Percentiles rank a stretch among this genome's conserved stretches.
Evolutionary conservation across 2,888 invertebrate genomes (phyloP).

Genomic region (Dolomedes plantarius): DNA sequence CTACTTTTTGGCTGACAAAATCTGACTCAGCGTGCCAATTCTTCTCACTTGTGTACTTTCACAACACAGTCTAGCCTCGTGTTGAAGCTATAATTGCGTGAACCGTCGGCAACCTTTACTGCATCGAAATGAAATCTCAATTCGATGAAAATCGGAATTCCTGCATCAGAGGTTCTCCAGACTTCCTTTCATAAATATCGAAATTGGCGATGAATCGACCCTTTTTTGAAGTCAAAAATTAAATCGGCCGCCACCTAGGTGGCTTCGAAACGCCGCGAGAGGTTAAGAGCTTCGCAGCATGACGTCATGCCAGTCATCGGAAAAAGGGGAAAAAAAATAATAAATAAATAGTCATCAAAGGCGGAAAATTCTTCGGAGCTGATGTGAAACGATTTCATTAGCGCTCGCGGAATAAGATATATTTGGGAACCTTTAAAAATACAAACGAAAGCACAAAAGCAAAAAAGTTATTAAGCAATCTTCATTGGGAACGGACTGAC

Average conservation of each 20-base stretch:
- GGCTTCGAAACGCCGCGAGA: background rate
- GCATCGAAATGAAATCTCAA: too few relatives aligned
- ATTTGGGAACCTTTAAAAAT: background rate
- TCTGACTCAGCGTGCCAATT: too few relatives aligned
- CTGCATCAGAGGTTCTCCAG: too few relatives aligned
- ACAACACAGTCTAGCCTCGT: too few relatives aligned
- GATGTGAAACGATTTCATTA: constrained; percentile 2
- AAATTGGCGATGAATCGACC: background rate
- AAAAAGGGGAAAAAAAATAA: too few relatives aligned
- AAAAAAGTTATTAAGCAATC: background rate
- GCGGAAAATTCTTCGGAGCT: background rate
- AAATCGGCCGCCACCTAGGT: background rate
- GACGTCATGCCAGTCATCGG: background rate
- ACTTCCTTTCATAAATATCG: background rate
- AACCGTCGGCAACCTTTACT: too few relatives aligned
- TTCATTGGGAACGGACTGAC: background rate
- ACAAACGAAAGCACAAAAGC: background rate
- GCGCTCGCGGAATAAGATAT: background rate
- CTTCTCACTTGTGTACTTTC: too few relatives aligned
- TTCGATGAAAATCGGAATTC: too few relatives aligned
- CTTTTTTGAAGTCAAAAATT: background rate
- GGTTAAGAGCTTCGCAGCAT: constrained; percentile 1
- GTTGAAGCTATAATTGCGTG: too few relatives aligned
- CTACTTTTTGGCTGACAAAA: too few relatives aligned
- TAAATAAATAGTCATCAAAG: background rate